phyloP scores from a whole-genome alignment of 2,888 invertebrate genomes.

The Melieria omissa region DNA sequence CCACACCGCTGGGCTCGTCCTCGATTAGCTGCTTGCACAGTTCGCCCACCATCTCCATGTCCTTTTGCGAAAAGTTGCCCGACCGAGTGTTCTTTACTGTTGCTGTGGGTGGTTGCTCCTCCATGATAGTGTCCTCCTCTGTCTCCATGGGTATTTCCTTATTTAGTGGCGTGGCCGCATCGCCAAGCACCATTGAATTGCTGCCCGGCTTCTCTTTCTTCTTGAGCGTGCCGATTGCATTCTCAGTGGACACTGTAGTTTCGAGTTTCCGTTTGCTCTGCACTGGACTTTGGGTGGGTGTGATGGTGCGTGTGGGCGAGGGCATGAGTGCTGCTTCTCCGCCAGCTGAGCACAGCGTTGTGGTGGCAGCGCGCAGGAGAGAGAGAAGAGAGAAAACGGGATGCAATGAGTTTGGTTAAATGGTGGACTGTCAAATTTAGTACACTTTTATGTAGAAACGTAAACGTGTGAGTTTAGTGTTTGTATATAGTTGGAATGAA shows the following conservation, averaged over 20 bases:
- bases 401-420: constrained; percentile 51
- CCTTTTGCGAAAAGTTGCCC: constrained; percentile 53
- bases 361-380: constrained; percentile 25
- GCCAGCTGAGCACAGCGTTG: constrained; percentile 55
- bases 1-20: constrained; percentile 18
- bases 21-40: constrained; percentile 62
- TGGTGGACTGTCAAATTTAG: constrained; percentile 53
- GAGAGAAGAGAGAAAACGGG: constrained; percentile 43
- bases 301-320: constrained; percentile 72
- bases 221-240: constrained; percentile 69
- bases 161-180: constrained; percentile 39
- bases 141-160: constrained; percentile 55
- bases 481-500: not conserved
- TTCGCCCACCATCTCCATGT: constrained; percentile 60
- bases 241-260: constrained; percentile 78
- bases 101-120: constrained; percentile 37
- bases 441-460: constrained; percentile 50
- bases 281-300: constrained; percentile 65
- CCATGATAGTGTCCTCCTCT: constrained; percentile 50
- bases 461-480: no score
- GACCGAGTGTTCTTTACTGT: constrained; percentile 31
- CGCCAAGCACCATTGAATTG: constrained; percentile 52
- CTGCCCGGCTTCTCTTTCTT: constrained; percentile 73
- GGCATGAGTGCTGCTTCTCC: constrained; percentile 70
- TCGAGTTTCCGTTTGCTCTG: constrained; percentile 82